phyloP scores from a whole-genome alignment of 2,113 vertebrate species.

The Petromus typicus region DNA sequence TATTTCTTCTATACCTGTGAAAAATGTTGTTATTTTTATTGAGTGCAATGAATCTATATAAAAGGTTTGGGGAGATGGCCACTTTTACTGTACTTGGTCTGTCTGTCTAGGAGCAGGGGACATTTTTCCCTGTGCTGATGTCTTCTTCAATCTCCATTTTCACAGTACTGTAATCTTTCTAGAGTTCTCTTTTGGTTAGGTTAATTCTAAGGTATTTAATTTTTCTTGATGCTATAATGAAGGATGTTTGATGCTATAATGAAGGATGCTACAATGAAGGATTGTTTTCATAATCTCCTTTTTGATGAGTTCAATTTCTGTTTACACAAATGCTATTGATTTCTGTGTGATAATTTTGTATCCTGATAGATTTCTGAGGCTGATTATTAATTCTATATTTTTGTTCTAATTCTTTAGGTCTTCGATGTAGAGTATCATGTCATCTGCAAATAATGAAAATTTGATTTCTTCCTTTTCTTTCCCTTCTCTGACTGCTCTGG shows the following conservation, averaged over 20 bases:
- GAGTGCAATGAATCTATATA: background rate
- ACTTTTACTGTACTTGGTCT: background rate
- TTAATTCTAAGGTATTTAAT: background rate
- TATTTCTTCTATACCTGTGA: background rate
- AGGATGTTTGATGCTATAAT: no score
- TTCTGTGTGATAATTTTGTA: background rate
- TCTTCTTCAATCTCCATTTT: background rate
- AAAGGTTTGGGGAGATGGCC: background rate
- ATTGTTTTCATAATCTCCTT: background rate
- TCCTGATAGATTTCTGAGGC: background rate
- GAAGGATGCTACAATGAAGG: no score
- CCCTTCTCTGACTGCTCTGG: background rate
- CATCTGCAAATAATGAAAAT: background rate
- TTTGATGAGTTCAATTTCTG: background rate
- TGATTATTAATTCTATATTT: background rate
- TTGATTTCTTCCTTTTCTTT: background rate
- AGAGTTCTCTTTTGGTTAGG: background rate
- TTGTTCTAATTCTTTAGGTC: background rate
- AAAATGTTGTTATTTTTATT: background rate
- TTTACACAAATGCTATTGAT: background rate
- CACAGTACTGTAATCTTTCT: background rate
- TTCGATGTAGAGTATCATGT: background rate
- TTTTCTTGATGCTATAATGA: background rate
- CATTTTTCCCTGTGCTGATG: background rate
- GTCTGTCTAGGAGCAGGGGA: background rate